Evolutionary conservation across 2,888 invertebrate genomes (phyloP), one percentile per base, ranked within the genome.

Genomic region (Chloroclysta siterata): DNA sequence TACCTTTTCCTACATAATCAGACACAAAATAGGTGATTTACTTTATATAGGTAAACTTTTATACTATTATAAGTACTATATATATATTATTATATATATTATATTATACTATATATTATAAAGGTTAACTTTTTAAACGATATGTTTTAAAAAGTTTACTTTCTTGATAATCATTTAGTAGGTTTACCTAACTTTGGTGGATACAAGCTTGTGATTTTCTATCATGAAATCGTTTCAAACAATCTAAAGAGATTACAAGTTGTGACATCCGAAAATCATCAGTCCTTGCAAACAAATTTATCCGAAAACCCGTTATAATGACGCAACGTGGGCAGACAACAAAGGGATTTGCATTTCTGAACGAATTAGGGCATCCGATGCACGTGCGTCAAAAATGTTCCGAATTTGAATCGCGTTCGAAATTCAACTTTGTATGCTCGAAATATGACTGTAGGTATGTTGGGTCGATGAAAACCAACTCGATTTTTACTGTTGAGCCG

Each of bases 271-370:
- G 29, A 46, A 65, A 53, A 5, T 17, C 50, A 53, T 65, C 47
- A 54, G n/a, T 54, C 47, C 58, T 42, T 41, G 29, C 55, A 39
- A 57, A 54, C 51, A 28, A 39, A 52, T 65, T 68, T 68, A 74
- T 82, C 77, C 81, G 73, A 73, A 80, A 84, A 83, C 77, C 89
- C 87, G 87, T 87, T 86, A 87, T 71, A 72, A 72, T 86, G 85
- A 88, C 83, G 83, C 76, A 82, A 84, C 70, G 76, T 33, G 51
- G 53, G 39, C 84, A 82, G 85, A 89, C 89, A 88, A 90, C 89
- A 90, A 91, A 90, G 85, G 75, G 83, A 89, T 91, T 91, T 89
- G 88, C 91, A 90, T 85, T 81, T 87, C 83, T 80, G 79, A 81
- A 82, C 85, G 86, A 88, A 85, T 63, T 68, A 55, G 69, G 72